These are phyloP conservation scores for Epinephelus malabaricus DNA, from an alignment of 2,797 vertebrate species.

Conservation along the genomic window DNA sequence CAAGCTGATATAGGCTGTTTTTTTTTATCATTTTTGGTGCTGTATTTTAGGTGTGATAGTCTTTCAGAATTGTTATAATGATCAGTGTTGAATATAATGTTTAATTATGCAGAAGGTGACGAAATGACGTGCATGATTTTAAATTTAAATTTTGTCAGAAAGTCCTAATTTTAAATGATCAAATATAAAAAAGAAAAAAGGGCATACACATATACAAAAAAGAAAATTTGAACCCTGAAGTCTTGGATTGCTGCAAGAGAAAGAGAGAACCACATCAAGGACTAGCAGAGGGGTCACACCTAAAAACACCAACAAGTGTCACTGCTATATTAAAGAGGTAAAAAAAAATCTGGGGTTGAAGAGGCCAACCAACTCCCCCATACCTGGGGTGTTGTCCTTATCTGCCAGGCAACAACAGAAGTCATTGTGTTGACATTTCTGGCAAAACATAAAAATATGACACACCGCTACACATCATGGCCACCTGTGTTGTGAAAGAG, in stretches of 20 bases:
- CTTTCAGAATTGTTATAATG: neutral
- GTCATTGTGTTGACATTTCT: constrained; percentile 7
- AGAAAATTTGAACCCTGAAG: neutral
- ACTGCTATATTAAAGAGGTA: constrained; percentile 6
- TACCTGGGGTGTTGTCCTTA: neutral
- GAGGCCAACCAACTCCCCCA: neutral
- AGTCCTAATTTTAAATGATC: neutral
- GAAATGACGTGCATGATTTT: neutral
- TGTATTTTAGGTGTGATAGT: neutral
- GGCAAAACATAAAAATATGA: constrained; percentile 15
- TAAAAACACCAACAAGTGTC: neutral
- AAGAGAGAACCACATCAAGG: neutral
- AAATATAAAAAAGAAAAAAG: neutral
- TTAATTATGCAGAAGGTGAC: neutral
- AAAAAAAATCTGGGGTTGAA: neutral
- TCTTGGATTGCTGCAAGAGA: neutral
- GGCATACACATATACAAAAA: neutral
- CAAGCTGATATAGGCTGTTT: neutral
- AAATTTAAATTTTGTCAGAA: neutral
- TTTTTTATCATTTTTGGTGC: neutral
- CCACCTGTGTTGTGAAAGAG: constrained; percentile 4
- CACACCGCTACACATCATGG: neutral
- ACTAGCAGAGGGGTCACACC: neutral
- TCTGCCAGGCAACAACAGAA: constrained; percentile 5
- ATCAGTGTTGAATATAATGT: neutral